Evolutionary conservation across 2,888 invertebrate genomes (phyloP).

Genomic region (Drosophila pseudotalamancana): DNA sequence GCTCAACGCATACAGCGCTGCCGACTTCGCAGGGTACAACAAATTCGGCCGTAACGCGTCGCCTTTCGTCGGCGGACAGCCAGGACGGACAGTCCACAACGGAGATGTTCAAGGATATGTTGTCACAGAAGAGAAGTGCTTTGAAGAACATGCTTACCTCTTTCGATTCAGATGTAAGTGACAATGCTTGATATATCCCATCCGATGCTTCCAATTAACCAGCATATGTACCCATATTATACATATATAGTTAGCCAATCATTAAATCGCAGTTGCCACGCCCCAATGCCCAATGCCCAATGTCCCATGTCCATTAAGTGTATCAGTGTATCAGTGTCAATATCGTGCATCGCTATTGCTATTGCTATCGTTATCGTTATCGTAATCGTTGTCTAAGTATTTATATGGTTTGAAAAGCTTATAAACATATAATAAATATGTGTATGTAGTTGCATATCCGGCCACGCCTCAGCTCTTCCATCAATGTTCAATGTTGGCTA

Average conservation of each 20-base stretch:
- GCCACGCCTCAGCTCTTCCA: conserved; percentile 11
- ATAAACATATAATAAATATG: conserved; percentile 17
- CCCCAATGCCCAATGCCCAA: conserved; percentile 9
- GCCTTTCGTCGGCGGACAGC: conserved; percentile 88
- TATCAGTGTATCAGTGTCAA: conserved; percentile 28
- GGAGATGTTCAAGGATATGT: conserved; percentile 97
- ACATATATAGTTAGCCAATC: not conserved
- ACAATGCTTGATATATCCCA: not conserved
- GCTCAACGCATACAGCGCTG: conserved; percentile 81
- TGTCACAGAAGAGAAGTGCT: conserved; percentile 95
- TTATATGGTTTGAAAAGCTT: conserved; percentile 14
- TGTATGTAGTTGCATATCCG: conserved; percentile 29
- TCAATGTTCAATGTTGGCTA: conserved; percentile 24
- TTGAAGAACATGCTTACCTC: conserved; percentile 94
- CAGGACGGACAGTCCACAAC: conserved; percentile 91
- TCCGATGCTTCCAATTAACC: not conserved
- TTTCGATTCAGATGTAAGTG: conserved; percentile 95
- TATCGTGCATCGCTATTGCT: conserved; percentile 40
- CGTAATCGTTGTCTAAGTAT: conserved; percentile 26
- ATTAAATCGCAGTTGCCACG: conserved; percentile 17
- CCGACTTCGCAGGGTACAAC: conserved; percentile 31
- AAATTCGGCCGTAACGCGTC: conserved; percentile 82
- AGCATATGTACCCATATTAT: not conserved
- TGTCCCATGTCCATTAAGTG: conserved; percentile 31
- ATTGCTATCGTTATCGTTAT: conserved; percentile 27